These are phyloP conservation scores for Acronicta alni DNA, from an alignment of 2,888 invertebrate species.

Conservation along the genomic window DNA sequence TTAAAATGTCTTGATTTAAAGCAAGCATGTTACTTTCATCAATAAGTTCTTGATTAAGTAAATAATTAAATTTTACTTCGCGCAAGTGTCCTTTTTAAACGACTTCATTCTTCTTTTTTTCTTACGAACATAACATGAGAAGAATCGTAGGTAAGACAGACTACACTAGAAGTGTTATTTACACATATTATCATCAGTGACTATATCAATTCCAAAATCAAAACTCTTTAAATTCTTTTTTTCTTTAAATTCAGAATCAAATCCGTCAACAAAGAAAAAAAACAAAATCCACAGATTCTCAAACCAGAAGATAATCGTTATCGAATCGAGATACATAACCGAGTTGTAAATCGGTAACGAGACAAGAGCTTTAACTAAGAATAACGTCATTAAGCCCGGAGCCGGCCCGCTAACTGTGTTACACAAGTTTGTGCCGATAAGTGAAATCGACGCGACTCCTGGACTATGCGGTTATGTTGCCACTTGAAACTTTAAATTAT, in stretches of 20 bases:
- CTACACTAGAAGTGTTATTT: too few species aligned
- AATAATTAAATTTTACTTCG: too few species aligned
- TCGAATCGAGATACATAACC: constrained; percentile 66
- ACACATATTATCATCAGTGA: too few species aligned
- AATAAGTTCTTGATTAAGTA: too few species aligned
- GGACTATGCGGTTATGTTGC: constrained; percentile 62
- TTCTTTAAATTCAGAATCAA: background rate
- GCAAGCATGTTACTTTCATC: too few species aligned
- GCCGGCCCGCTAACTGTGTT: constrained; percentile 74
- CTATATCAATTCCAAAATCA: background rate
- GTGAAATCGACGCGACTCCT: constrained; percentile 70
- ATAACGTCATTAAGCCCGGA: constrained; percentile 73
- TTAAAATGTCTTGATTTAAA: too few species aligned
- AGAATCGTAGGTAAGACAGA: too few species aligned
- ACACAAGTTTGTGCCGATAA: constrained; percentile 80
- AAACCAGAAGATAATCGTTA: constrained; percentile 54
- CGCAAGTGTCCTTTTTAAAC: too few species aligned
- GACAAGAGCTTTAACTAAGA: constrained; percentile 72
- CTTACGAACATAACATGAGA: too few species aligned
- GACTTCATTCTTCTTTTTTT: too few species aligned
- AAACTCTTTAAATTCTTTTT: too few species aligned
- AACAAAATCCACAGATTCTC: constrained; percentile 5
- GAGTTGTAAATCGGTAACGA: constrained; percentile 75
- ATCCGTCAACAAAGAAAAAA: background rate
- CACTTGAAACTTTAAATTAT: constrained; percentile 54